phyloP scores from a whole-genome alignment of 1,140 invertebrate genomes.

The Aphis craccivora region DNA sequence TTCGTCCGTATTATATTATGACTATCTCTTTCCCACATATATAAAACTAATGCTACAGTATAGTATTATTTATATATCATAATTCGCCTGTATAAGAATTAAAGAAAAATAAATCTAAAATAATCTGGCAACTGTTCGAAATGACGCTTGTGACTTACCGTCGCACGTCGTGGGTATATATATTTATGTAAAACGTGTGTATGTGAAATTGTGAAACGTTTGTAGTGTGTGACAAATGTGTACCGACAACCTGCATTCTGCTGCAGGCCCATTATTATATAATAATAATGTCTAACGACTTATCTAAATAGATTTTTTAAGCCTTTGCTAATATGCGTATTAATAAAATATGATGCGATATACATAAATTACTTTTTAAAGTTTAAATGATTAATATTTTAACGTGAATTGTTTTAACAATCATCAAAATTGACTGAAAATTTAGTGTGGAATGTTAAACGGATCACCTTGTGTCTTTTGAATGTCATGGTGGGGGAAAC shows the following conservation, averaged over 20 bases:
- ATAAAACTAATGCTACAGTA: not conserved
- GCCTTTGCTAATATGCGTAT: not conserved
- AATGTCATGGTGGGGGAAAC: not conserved
- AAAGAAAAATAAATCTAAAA: not conserved
- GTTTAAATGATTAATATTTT: not conserved
- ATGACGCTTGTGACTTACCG: not conserved
- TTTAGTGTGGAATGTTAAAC: not conserved
- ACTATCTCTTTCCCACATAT: not conserved
- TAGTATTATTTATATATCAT: not conserved
- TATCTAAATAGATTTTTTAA: not conserved
- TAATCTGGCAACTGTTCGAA: slow-evolving; percentile 50
- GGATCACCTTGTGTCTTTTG: not conserved
- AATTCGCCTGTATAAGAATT: not conserved
- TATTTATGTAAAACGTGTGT: not conserved
- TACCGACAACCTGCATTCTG: not conserved
- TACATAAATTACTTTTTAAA: not conserved
- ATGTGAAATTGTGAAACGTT: not conserved
- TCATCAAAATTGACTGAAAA: not conserved
- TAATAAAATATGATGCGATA: not conserved
- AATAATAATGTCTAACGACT: not conserved
- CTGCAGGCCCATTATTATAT: not conserved
- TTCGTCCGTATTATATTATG: not conserved
- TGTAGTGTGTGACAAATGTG: slow-evolving; percentile 2
- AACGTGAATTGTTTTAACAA: not conserved
- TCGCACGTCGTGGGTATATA: not conserved